Evolutionary conservation across 2,797 vertebrate genomes (phyloP).

Genomic region (Adelosebastes latens): DNA sequence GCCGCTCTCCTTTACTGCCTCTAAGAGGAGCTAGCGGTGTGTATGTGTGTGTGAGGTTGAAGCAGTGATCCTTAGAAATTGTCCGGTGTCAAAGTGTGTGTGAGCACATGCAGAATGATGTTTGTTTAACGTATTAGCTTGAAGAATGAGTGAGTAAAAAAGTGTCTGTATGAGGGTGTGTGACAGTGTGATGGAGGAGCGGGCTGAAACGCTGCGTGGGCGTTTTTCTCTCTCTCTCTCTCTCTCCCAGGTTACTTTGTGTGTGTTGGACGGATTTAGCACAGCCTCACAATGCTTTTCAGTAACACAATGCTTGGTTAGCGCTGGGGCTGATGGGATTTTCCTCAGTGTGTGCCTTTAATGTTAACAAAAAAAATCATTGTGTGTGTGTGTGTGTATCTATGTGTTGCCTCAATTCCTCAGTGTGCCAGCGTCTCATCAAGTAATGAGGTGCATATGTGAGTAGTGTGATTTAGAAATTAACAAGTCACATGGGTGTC

Average conservation of each 20-base stretch:
- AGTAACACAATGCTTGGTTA: constrained; percentile 43
- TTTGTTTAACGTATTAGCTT: constrained; percentile 8
- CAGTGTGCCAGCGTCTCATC: constrained; percentile 53
- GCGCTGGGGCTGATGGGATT: constrained; percentile 49
- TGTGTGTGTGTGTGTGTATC: constrained; percentile 2
- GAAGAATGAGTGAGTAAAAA: constrained; percentile 20
- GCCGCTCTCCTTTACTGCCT: constrained; percentile 55
- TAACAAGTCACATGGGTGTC: constrained; percentile 64
- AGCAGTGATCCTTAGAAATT: constrained; percentile 25
- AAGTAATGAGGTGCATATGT: constrained; percentile 67
- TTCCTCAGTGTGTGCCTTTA: constrained; percentile 41
- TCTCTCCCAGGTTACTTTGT: constrained; percentile 37
- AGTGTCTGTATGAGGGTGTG: constrained; percentile 10
- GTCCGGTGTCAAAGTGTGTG: neutral
- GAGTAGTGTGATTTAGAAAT: constrained; percentile 59
- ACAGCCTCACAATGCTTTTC: constrained; percentile 37
- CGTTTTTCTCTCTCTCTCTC: constrained; percentile 17
- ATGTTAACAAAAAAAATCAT: constrained; percentile 12
- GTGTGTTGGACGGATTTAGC: constrained; percentile 34
- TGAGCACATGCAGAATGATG: neutral
- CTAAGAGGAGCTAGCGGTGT: constrained; percentile 4
- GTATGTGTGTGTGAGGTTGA: constrained; percentile 1
- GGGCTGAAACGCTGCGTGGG: constrained; percentile 50
- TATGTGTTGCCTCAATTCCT: constrained; percentile 22
- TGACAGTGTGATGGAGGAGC: constrained; percentile 44